A percentile compares a stretch with the other conserved stretches of the same genome.
Evolutionary conservation across 2,888 invertebrate genomes (phyloP).

Genomic region (Platycnemis pennipes): DNA sequence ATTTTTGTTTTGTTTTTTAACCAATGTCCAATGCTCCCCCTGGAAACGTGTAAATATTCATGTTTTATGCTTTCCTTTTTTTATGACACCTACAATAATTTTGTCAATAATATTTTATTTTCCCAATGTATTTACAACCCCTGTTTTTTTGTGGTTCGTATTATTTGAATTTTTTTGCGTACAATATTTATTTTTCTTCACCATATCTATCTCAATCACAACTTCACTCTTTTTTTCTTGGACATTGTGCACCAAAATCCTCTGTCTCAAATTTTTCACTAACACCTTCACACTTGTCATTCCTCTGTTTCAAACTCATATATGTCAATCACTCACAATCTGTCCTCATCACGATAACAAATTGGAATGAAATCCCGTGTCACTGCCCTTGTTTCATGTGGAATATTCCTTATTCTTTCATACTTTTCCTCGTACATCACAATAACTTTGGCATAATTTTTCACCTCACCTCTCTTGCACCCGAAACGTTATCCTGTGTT

Average conservation of each 20-base stretch:
- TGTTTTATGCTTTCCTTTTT: not conserved
- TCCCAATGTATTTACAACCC: constrained; percentile 69
- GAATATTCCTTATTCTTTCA: not conserved
- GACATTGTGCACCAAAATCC: not conserved
- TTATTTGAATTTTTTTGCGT: not conserved
- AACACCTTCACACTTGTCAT: not conserved
- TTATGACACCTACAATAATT: not conserved
- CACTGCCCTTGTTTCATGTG: not conserved
- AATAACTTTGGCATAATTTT: not conserved
- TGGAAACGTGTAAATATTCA: not conserved
- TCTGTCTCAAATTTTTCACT: not conserved
- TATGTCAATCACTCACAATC: not conserved
- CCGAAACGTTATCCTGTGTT: not conserved
- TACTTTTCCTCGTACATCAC: not conserved
- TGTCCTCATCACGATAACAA: not conserved
- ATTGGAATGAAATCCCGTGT: not conserved
- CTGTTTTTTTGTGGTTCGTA: constrained; percentile 46
- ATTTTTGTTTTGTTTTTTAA: not conserved
- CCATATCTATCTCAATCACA: not conserved
- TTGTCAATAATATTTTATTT: not conserved
- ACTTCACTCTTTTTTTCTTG: not conserved
- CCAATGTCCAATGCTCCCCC: not conserved
- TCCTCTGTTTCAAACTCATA: not conserved
- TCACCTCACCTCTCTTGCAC: not conserved
- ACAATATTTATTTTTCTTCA: not conserved